These are phyloP conservation scores for Xanthia togata DNA, from an alignment of 2,888 invertebrate species.

Conservation along the genomic window DNA sequence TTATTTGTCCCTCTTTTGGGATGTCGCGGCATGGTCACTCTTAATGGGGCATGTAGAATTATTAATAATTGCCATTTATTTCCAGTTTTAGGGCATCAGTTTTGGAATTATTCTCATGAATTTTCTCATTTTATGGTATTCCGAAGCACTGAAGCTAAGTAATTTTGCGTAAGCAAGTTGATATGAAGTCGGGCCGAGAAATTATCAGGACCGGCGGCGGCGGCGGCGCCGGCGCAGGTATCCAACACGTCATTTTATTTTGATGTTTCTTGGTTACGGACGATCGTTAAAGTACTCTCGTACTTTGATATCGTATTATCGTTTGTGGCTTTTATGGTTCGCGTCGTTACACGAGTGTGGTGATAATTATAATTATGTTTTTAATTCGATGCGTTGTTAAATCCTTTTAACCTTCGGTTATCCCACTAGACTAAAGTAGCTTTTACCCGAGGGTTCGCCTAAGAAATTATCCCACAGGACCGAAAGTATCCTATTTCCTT, in stretches of 20 bases:
- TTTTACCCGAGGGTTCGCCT: no score
- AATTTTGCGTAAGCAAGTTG: conserved; percentile 34
- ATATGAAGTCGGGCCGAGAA: conserved; percentile 5
- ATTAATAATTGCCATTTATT: conserved; percentile 77
- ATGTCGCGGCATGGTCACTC: conserved; percentile 69
- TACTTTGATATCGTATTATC: conserved; percentile 45
- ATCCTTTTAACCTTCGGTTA: background rate
- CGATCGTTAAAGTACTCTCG: conserved; percentile 33
- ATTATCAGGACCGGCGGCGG: conserved; percentile 22
- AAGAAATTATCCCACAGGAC: no score
- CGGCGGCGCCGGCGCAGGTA: conserved; percentile 18
- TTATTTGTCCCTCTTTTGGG: conserved; percentile 68
- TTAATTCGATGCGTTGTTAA: conserved; percentile 14
- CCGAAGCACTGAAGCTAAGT: conserved; percentile 6
- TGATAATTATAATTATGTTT: conserved; percentile 19
- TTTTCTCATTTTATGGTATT: conserved; percentile 38
- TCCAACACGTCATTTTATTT: conserved; percentile 43
- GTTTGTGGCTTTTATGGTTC: conserved; percentile 31
- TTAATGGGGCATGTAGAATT: conserved; percentile 83
- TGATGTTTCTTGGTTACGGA: conserved; percentile 32
- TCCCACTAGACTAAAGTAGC: background rate
- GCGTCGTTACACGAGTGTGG: conserved; percentile 17
- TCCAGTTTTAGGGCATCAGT: conserved; percentile 52
- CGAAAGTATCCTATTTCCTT: no score
- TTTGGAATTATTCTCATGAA: conserved; percentile 43